phyloP scores from a whole-genome alignment of 2,113 vertebrate species.

The Dolichallabes microphthalmus region DNA sequence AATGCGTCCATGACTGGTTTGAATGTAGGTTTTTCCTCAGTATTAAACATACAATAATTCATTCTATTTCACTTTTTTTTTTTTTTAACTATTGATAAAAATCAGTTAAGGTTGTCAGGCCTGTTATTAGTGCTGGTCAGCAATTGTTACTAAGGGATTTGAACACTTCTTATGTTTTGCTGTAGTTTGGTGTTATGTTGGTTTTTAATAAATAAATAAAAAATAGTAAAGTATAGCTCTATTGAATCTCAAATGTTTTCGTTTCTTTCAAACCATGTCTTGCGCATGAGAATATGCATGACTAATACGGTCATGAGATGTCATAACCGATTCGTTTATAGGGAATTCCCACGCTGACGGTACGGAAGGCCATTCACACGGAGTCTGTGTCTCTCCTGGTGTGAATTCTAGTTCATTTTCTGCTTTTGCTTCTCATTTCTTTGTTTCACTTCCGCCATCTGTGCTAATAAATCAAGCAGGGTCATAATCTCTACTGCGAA shows the following conservation, averaged over 20 bases:
- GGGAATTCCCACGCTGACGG: neutral
- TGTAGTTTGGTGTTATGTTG: neutral
- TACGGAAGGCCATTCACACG: neutral
- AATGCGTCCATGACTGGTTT: too few species aligned
- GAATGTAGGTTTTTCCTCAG: too few species aligned
- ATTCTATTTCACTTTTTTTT: neutral
- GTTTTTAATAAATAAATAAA: too few species aligned
- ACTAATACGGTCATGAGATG: neutral
- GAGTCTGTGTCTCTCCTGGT: neutral
- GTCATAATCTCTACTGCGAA: neutral
- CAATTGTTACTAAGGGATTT: neutral
- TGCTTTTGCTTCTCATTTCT: constrained; percentile 17
- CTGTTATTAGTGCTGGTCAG: neutral
- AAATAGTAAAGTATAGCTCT: neutral
- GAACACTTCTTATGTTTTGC: neutral
- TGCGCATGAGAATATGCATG: neutral
- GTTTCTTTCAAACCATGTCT: too few species aligned
- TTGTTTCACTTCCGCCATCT: constrained; percentile 39
- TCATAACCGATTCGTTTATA: neutral
- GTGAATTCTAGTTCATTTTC: constrained; percentile 8
- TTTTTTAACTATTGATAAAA: too few species aligned
- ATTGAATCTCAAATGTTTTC: neutral
- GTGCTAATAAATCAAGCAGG: constrained; percentile 47
- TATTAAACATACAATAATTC: neutral
- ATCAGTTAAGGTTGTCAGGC: neutral